A percentile compares a stretch with the other conserved stretches of the same genome.
phyloP scores from a whole-genome alignment of 2,888 invertebrate genomes.

The Halictus ligatus region DNA sequence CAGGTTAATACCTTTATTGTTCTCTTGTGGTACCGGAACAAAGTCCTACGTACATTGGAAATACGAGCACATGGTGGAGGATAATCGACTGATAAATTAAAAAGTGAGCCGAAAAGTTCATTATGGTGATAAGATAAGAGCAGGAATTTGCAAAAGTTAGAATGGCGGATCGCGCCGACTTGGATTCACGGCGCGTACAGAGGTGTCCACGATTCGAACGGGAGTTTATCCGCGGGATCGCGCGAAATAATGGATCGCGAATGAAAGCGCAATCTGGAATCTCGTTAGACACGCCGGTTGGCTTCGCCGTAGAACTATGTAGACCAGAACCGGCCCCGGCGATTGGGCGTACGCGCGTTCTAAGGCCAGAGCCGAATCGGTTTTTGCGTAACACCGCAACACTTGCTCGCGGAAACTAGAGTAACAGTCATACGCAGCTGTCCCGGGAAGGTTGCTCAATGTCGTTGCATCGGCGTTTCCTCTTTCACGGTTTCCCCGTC shows the following conservation, averaged over 20 bases:
- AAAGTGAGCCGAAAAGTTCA: background rate
- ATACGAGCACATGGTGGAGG: too few relatives aligned
- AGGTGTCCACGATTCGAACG: background rate
- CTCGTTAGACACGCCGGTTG: slow-evolving; percentile 50
- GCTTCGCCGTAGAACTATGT: slow-evolving; percentile 35
- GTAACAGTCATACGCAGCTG: slow-evolving; percentile 28
- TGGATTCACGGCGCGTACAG: background rate
- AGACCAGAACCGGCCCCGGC: slow-evolving; percentile 51
- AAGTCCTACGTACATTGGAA: too few relatives aligned
- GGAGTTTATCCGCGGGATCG: slow-evolving; percentile 16
- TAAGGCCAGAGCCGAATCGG: slow-evolving; percentile 52
- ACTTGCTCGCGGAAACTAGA: slow-evolving; percentile 40
- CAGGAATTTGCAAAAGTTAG: too few relatives aligned
- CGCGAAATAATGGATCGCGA: slow-evolving; percentile 3
- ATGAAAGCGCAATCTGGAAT: slow-evolving; percentile 44
- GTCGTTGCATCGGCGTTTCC: slow-evolving; percentile 51
- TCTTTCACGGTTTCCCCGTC: slow-evolving; percentile 5
- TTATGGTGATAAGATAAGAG: too few relatives aligned
- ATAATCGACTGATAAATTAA: too few relatives aligned
- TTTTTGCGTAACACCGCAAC: slow-evolving; percentile 44
- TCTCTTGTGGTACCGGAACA: too few relatives aligned
- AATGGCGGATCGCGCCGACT: too few relatives aligned
- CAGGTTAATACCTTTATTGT: too few relatives aligned
- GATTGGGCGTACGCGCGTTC: slow-evolving; percentile 41
- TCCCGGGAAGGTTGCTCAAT: slow-evolving; percentile 56